phyloP scores from a whole-genome alignment of 2,113 vertebrate species.

The Camelus bactrianus region DNA sequence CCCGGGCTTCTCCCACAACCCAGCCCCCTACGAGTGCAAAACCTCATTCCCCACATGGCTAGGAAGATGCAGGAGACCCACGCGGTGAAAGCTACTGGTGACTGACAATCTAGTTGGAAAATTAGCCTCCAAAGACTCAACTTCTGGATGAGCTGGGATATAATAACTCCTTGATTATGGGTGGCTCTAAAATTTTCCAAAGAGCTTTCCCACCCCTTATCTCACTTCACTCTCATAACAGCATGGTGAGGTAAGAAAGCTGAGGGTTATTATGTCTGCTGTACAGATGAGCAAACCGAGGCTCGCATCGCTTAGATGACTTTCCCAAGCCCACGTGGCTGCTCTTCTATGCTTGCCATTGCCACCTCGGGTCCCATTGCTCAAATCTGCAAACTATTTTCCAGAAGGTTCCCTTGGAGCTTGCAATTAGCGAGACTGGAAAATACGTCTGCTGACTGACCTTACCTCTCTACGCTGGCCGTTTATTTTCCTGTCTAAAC shows the following conservation, averaged over 20 bases:
- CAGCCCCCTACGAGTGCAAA: background rate
- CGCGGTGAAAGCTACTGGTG: background rate
- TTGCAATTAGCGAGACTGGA: conserved; percentile 47
- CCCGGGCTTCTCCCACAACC: background rate
- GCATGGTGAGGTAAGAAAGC: conserved; percentile 76
- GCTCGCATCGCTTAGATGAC: background rate
- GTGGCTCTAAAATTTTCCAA: conserved; percentile 67
- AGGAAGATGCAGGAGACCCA: conserved; percentile 22
- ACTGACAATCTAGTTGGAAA: conserved; percentile 38
- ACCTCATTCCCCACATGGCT: background rate
- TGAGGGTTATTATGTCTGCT: conserved; percentile 73
- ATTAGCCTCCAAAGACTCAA: conserved; percentile 9
- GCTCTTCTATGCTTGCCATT: background rate
- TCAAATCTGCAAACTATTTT: conserved; percentile 39
- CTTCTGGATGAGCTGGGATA: conserved; percentile 36
- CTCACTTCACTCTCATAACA: conserved; percentile 73
- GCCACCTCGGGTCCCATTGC: background rate
- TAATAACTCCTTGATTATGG: conserved; percentile 68
- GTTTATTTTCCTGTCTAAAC: conserved; percentile 69
- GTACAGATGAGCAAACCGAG: conserved; percentile 73
- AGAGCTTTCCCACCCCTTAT: conserved; percentile 81
- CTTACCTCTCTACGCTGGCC: conserved; percentile 47
- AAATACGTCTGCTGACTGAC: conserved; percentile 62
- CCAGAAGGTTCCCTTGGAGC: conserved; percentile 54
- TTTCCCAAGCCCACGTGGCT: conserved; percentile 68